Evolutionary conservation across 2,797 vertebrate genomes (phyloP), one percentile per base, ranked within the genome.

Genomic region (Enoplosus armatus): DNA sequence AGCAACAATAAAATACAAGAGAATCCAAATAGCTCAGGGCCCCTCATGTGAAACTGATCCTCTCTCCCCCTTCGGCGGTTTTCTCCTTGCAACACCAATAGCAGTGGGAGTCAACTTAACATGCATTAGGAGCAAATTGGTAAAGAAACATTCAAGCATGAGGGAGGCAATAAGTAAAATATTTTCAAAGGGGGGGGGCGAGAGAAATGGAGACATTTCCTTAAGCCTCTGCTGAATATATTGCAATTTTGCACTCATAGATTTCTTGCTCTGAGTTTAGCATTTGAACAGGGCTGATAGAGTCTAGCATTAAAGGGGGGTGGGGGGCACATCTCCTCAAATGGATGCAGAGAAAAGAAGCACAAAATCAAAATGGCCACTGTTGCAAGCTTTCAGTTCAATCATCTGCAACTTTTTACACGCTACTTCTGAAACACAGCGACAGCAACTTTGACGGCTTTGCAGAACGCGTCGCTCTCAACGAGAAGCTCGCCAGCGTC

Each of bases 1-100:
- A 90, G 90, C 91, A 92, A 95, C 92, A 95, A 94, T 94, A 91
- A 95, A 94, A 93, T 93, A 94, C 93, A 93, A 93, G 92, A 84
- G 88, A 91, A 85, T 88, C 91, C 93, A 92, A 95, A 94, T 94
- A 94, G 93, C 93, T 95, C 83, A 65, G 84, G 91, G 91, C 92
- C 90, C 90, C 93, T 94, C 93, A 94, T 93, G 93, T 95, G 94
- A 94, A 94, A 95, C 93, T 94, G 93, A 95, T 95, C 93, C 93
- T 82, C 85, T 92, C 86, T 85, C 76, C 85, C 85, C 89, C 88
- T 87, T 89, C 37, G 71, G 89, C 64, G 68, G 72, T 87, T 89
- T 84, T 83, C 85, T 87, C 79, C 87, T 70, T 78, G 33, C 89
- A 83, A 86, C 92, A 86, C 88, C 89, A 82, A 86, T 72, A 89